Evolutionary conservation across 2,888 invertebrate species (phyloP), one percentile per base, ranked within the genome.

Genomic region (Morpho achilles): DNA sequence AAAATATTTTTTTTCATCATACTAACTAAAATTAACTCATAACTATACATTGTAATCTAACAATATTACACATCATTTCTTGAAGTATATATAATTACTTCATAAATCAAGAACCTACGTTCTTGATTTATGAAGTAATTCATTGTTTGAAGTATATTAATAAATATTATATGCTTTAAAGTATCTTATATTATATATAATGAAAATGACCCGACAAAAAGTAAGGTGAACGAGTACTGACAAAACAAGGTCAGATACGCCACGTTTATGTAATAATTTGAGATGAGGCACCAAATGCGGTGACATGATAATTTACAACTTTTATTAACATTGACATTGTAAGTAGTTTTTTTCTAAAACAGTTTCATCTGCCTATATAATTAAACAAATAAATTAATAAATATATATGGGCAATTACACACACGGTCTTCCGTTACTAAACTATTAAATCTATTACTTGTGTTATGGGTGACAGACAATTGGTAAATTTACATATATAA

Each of bases 231-330:
- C 66, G 61, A 67, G 67, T 67, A 72, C 69, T 65, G 63, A 69
- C 65, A 54, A 62, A 67, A 73, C 74, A 77, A 82, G 81, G 80
- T 73, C 74, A 70, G 66, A 62, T 58, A 57, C 67, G 61, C 58
- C 67, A 71, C 67, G 72, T 73, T 82, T 76, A 82, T 75, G 72
- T 84, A 80, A 81, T 71, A 76, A 67, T 75, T 75, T 69, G 67
- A 69, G 69, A 69, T 67, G 63, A 69, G 64, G 58, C 65, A 59
- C 60, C 59, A 60, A 63, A 62, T 57, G 53, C 51, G 51, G 66
- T 58, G 62, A 63, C 61, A 61, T 63, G 57, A 67, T 65, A 69
- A 67, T 61, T 69, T 66, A 63, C 61, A 65, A 59, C 57, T 62
- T 67, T 67, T 64, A 71, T 67, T 71, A 71, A 64, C 75, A 73